Base-by-base conservation (phyloP, 1,140 invertebrate genomes). In the Drosophila aff. region DNA sequence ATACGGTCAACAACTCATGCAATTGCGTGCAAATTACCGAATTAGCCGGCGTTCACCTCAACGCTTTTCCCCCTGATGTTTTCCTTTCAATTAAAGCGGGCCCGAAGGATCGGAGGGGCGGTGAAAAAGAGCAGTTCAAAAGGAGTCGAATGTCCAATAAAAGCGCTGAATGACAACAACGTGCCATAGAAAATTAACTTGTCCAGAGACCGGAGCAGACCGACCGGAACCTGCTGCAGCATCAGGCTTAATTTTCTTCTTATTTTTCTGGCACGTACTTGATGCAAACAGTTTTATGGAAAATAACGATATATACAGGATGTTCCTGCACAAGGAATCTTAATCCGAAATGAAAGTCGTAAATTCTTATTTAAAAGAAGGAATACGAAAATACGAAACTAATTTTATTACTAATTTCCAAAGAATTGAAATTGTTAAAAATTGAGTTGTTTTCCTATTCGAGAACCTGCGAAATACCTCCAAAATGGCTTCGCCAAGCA, bases 141-240 rank as follows among this genome's bases (percentile, higher is more conserved):
- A 44, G 44, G 47, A 67, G 50, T 58, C 61, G 31, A 76, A 76
- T 77, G 73, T 75, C 67, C 84, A 87, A 87, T 89, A 84, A 90
- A 89, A 84, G 65, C 84, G 57, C 13, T 46, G 74, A 89, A 84
- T 89, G 84, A 89, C 85, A 90, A 75, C 84, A 74, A 89, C 81
- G 81, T 89, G 84, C 84, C 83, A 89, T 87, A 87, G 84, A 87
- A 87, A 87, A 87, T 87, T 87, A 87, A 84, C 84, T 87, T 87
- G 81, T 78, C 73, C 84, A 80, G 61, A 53, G 40, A 47, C 16
- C 49, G 49, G 55, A 23, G 23, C 68, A 21, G n/a, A 23, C 36
- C 11, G 21, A 69, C 66, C 38, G 59, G 62, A 71, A 66, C 26
- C 65, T 72, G 65, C 63, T 63, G 57, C 57, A 36, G 31, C 44